Evolutionary conservation across 2,888 invertebrate genomes (phyloP), one percentile per base, ranked within the genome.

Genomic region (Drosophila multiciliata): DNA sequence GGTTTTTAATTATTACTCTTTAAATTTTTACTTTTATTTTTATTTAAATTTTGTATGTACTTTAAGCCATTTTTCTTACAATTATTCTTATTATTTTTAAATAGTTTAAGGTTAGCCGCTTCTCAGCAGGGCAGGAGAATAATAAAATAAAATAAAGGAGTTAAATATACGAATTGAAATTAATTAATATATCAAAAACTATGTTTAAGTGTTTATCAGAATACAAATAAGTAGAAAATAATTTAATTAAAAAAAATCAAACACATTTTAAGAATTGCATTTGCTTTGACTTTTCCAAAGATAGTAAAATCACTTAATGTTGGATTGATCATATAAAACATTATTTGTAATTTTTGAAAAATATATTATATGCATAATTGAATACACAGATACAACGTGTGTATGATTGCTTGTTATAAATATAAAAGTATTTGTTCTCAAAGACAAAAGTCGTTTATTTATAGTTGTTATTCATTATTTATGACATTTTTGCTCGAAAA

Each of bases 381-480:
- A 20, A 42, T 12, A 12, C 3, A 42, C n/a, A 11, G 2, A 20
- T 20, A 12, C 42, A 1, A 45, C 12, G 20, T 45, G 9, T 36
- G 23, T 29, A 38, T 26, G 8, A 15, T 33, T 45, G 15, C 33
- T 20, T 36, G 11, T 20, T 32, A 60, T 36, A 17, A 26, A 48
- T 49, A 17, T 7, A 0, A 36, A 52, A 23, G 12, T 48, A 12
- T n/a, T n/a, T 29, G 29, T 36, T 32, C 38, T 53, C 57, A 50
- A 76, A 75, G 48, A 69, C 57, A 76, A 63, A 50, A 33, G 17
- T 7, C 11, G 7, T 36, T 52, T 76, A 78, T 78, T 78, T 73
- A 58, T 79, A 73, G 59, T 49, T 69, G 45, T 60, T 72, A 40
- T 72, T 71, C 61, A 63, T 71, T 58, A 66, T 66, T 69, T 69